Evolutionary conservation across 2,888 invertebrate genomes (phyloP).

Genomic region (Protophormia terraenovae): DNA sequence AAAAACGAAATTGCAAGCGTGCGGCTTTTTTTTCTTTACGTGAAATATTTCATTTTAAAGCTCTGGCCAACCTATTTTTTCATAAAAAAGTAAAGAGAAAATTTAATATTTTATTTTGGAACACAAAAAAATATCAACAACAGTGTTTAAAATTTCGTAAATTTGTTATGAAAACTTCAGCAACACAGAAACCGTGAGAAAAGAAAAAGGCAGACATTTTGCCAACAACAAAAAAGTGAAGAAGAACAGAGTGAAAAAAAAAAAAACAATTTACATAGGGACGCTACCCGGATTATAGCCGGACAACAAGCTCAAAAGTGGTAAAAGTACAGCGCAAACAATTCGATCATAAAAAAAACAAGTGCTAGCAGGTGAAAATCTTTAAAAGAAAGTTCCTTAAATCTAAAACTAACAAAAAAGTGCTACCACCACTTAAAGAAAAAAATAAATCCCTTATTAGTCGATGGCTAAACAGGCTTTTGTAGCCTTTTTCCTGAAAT

Average conservation of each 20-base stretch:
- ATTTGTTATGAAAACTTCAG: neutral
- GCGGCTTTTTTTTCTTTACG: conserved; percentile 69
- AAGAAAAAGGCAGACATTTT: conserved; percentile 41
- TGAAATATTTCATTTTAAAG: conserved; percentile 55
- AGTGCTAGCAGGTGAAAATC: neutral
- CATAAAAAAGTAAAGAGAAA: neutral
- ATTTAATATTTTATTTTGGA: neutral
- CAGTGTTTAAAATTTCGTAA: neutral
- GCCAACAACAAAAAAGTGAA: conserved; percentile 49
- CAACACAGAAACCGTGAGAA: neutral
- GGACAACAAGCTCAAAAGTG: conserved; percentile 20
- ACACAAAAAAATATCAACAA: neutral
- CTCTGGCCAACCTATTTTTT: conserved; percentile 53
- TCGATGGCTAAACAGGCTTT: conserved; percentile 62
- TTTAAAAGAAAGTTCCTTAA: neutral
- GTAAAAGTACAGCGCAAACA: conserved; percentile 40
- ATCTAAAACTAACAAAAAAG: neutral
- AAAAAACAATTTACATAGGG: conserved; percentile 33
- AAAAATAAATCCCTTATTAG: neutral
- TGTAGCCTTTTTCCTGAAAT: conserved; percentile 39
- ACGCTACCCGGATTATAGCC: conserved; percentile 56
- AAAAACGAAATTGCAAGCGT: conserved; percentile 64
- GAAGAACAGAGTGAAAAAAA: neutral
- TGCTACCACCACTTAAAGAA: conserved; percentile 1
- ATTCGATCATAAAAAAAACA: neutral